These are phyloP conservation scores for Parnassius orleans DNA, from an alignment of 2,888 invertebrate species.

Conservation along the genomic window DNA sequence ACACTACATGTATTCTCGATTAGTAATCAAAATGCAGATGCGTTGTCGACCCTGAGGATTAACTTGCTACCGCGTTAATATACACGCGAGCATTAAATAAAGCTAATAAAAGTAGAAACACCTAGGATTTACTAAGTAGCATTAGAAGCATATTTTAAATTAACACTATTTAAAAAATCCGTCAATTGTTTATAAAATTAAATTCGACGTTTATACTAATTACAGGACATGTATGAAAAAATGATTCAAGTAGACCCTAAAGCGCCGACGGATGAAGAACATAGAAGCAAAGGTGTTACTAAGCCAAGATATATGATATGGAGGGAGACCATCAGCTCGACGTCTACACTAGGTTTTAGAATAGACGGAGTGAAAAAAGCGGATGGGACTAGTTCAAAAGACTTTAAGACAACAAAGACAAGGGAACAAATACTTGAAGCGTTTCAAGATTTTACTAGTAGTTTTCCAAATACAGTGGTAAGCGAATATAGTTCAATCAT, in stretches of 20 bases:
- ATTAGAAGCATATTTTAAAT: too few relatives aligned
- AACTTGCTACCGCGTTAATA: too few relatives aligned
- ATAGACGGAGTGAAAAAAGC: conserved; percentile 96
- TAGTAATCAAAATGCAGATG: too few relatives aligned
- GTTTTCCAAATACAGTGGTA: conserved; percentile 89
- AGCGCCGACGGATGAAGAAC: conserved; percentile 95
- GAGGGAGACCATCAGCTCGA: conserved; percentile 98
- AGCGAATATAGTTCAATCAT: conserved; percentile 49
- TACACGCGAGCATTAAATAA: too few relatives aligned
- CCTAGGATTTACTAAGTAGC: too few relatives aligned
- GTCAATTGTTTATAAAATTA: not conserved
- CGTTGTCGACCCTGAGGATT: too few relatives aligned
- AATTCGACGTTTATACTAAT: conserved; percentile 29
- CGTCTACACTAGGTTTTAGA: conserved; percentile 97
- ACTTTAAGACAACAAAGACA: conserved; percentile 96
- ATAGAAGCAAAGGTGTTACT: conserved; percentile 93
- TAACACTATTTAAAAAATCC: not conserved
- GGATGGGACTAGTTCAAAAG: conserved; percentile 95
- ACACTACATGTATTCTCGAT: too few relatives aligned
- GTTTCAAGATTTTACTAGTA: conserved; percentile 89
- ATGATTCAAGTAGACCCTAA: conserved; percentile 96
- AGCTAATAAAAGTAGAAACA: too few relatives aligned
- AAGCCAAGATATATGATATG: conserved; percentile 97
- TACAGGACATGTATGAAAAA: conserved; percentile 97
- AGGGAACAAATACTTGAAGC: conserved; percentile 90